Base-by-base conservation (phyloP, 37 sponge, comb jelly and placozoan genomes). In the Mnemiopsis leidyi region DNA sequence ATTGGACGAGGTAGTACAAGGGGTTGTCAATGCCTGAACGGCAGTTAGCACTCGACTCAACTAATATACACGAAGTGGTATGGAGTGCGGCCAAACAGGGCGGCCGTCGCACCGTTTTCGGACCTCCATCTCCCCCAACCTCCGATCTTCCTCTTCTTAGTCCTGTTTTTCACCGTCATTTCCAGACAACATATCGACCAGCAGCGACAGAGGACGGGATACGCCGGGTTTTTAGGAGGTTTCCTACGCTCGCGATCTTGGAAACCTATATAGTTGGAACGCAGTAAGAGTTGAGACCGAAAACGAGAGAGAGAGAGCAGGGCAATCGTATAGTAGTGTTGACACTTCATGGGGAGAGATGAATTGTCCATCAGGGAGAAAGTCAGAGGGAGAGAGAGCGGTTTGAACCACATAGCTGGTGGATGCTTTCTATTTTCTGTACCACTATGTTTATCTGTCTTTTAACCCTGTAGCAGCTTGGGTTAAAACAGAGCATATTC, bases 41-140 rank as follows among this genome's bases (percentile, higher is more conserved):
- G 29, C 2, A 69, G 29, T 69, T 69, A 69, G 73, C 73, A 69
- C 73, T 69, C 73, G n/a, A 69, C 73, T 69, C 73, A 69, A 69
- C 28, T 69, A 69, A 25, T 69, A 48, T 48, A 48, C 61, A 48
- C 61, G 61, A 13, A 13, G 28, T 5, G 73, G 73, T 69, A 69
- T 69, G 73, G 73, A 69, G 73, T 23, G 29, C 28, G 24, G 73
- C n/a, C 73, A 69, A 25, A 25, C 28, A n/a, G 73, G 73, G 29
- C 23, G 13, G 61, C 7, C 21, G 73, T 21, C 73, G 73, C 73
- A 20, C 73, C 29, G 3, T 25, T 3, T 23, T 25, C 9, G 28
- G n/a, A n/a, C n/a, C n/a, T n/a, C n/a, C n/a, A n/a, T 18, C 75
- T 71, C 21, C 75, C 75, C 30, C 7, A 71, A n/a, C 30, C 75